Evolutionary conservation across 2,888 invertebrate genomes (phyloP), one percentile per base, ranked within the genome.

Genomic region (Chymomyza amoena): DNA sequence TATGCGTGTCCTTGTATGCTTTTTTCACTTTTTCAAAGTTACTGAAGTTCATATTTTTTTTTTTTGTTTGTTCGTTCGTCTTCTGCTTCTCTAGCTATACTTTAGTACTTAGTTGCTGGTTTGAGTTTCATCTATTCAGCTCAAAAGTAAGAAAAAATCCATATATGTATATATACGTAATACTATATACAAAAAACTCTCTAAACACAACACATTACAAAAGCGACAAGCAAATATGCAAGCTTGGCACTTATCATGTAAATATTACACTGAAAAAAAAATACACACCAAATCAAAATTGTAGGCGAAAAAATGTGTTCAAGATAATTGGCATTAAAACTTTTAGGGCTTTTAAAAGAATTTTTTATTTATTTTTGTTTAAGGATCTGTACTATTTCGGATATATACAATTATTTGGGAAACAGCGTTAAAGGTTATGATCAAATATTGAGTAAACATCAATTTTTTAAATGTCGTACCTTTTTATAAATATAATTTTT

Each of bases 121-220:
- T 80, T 84, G 90, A 80, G 89, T 86, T 87, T 84, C 90, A 89
- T 89, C 86, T 88, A 87, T 89, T 89, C 89, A 83, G 75, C 78
- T 89, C 80, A 85, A 82, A 61, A 54, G 5, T 1, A 52, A 18
- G 16, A 54, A 20, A 32, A 32, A 32, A 32, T n/a, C 9, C 32
- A 5, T 25, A 16, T 15, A n/a, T 18, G 54, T 18, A 54, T 16
- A 54, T 16, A 9, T 7, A 7, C 7, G 32, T 32, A 32, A 32
- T 32, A 32, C 9, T 32, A 32, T 32, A 63, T 56, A 71, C 20
- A 68, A 66, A 36, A 61, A 81, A 80, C 81, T 85, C 88, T 83
- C 84, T 89, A 84, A 87, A 80, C 84, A 84, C 79, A 79, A 80
- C 72, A 78, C 73, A 77, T 76, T 80, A 76, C 70, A 73, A 76